Base-by-base conservation (phyloP, 2,113 vertebrate species). In the Setophaga petechia region DNA sequence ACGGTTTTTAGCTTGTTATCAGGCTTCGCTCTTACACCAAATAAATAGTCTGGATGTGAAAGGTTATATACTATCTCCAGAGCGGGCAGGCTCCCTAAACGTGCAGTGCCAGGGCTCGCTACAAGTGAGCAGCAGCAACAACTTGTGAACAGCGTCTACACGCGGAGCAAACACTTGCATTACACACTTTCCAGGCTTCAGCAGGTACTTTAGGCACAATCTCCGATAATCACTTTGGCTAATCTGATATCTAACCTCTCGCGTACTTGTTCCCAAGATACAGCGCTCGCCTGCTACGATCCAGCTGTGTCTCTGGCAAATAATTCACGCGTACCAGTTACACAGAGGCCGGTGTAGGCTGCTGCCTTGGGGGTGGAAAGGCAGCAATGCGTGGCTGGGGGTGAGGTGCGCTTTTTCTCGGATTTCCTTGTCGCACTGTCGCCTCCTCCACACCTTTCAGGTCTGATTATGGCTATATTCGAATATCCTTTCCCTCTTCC, bases 1-100 rank as follows among this genome's bases (percentile, higher is more conserved):
- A 96, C 67, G 76, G 92, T 76, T 95, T 97, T 96, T 95, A 96
- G 87, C 90, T 91, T 93, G 87, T 88, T 97, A 94, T 91, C 86
- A 87, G 91, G 73, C 94, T 94, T 94, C 67, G 8, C 78, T 87
- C 74, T 77, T 91, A 91, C 84, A 91, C 65, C 88, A 94, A 93
- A 96, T 93, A 97, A 96, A 96, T 89, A 87, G 87, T 77, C 83
- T 89, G 92, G 59, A 76, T 94, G 94, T 91, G 94, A 97, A 94
- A 93, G 87, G 86, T 84, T 93, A 69, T 85, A 66, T 49, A 59
- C 74, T 91, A 84, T 95, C 83, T 96, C 63, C 88, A 59, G 68
- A 8, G 31, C 75, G 63, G 61, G 30, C 68, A 72, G 84, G 28
- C 39, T 89, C 74, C 69, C 67, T 51, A 94, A 51, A 87, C 8